Evolutionary conservation across 2,797 vertebrate genomes (phyloP).

Genomic region (Euphonia xanthogaster): DNA sequence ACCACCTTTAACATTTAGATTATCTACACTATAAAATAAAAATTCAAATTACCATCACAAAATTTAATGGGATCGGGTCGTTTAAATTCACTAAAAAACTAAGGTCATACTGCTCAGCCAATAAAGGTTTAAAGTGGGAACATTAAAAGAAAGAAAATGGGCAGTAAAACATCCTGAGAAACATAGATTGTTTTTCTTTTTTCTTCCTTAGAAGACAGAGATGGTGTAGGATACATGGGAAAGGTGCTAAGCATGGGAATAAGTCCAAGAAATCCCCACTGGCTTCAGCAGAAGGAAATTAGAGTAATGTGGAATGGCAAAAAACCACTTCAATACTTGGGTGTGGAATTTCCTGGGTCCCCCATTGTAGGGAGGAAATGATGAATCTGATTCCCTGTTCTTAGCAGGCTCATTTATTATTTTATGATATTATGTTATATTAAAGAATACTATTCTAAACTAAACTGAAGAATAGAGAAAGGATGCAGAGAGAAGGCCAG

Average conservation of each 20-base stretch:
- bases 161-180: conserved; percentile 6
- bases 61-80: conserved; percentile 9
- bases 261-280: not conserved
- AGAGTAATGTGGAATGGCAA: rapidly evolving
- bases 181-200: not conserved
- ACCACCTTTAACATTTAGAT: conserved; percentile 17
- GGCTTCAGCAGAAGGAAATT: not conserved
- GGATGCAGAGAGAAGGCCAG: no score
- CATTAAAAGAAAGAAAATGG: conserved; percentile 19
- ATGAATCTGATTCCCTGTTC: no score
- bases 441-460: no score
- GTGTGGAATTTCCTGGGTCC: no score
- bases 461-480: no score
- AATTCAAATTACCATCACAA: conserved; percentile 38
- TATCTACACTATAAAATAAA: conserved; percentile 45
- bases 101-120: not conserved
- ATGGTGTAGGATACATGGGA: not conserved
- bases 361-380: no score
- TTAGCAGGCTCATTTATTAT: no score
- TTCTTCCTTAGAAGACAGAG: not conserved
- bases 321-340: not conserved
- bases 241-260: not conserved
- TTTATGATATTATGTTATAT: no score
- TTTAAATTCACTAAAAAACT: conserved; percentile 38
- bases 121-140: conserved; percentile 33